These are phyloP conservation scores for Orgyia antiqua DNA, from an alignment of 2,888 invertebrate species.

Conservation along the genomic window DNA sequence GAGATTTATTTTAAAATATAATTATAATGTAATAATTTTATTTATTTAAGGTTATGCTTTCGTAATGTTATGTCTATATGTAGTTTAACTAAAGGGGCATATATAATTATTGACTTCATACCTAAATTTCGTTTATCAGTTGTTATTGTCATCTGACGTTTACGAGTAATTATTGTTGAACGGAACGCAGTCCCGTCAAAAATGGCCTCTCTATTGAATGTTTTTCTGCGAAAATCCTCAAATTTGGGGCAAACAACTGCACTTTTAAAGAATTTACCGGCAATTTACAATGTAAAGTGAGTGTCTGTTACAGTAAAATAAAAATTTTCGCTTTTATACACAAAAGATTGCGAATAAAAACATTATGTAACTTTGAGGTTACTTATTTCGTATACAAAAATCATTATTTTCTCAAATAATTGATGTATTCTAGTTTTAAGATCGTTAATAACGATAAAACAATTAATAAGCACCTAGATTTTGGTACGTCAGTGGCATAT, in stretches of 20 bases:
- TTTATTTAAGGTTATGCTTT: too few relatives aligned
- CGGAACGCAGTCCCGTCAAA: slow-evolving; percentile 51
- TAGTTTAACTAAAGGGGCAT: too few relatives aligned
- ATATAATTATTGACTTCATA: too few relatives aligned
- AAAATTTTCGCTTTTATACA: slow-evolving; percentile 7
- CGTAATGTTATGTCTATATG: too few relatives aligned
- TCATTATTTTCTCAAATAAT: not conserved
- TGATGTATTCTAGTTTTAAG: not conserved
- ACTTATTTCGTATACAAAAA: slow-evolving; percentile 23
- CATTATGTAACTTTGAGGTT: slow-evolving; percentile 72
- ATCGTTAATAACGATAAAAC: not conserved
- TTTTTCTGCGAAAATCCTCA: slow-evolving; percentile 77
- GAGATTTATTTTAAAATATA: too few relatives aligned
- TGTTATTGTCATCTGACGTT: too few relatives aligned
- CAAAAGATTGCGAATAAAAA: slow-evolving; percentile 23
- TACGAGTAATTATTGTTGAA: too few relatives aligned
- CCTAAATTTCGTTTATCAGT: too few relatives aligned
- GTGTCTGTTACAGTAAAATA: slow-evolving; percentile 28
- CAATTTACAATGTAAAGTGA: slow-evolving; percentile 74
- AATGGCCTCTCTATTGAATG: slow-evolving; percentile 70
- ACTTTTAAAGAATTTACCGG: slow-evolving; percentile 66
- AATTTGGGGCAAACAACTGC: slow-evolving; percentile 58
- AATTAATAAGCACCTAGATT: too few relatives aligned
- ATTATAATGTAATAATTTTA: too few relatives aligned
- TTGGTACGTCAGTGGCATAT: too few relatives aligned